phyloP scores from a whole-genome alignment of 64 coral and sea anemone genomes.

The Actinia equina region DNA sequence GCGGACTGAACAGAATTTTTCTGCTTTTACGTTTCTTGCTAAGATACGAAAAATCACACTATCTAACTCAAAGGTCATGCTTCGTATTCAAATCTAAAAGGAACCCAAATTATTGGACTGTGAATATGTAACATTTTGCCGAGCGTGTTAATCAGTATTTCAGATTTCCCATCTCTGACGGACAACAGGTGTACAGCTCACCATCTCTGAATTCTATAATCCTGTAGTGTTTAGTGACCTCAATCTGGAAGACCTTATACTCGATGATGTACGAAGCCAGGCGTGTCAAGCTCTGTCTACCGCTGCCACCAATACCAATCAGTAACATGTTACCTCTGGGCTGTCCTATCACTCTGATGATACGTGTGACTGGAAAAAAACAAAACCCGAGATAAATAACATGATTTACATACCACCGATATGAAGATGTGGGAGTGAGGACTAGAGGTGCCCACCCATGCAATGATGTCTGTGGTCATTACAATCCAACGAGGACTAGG shows the following conservation, averaged over 20 bases:
- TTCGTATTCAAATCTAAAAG: too few species aligned
- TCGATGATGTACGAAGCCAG: constrained; percentile 90
- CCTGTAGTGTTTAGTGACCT: constrained; percentile 98
- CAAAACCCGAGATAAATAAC: neutral
- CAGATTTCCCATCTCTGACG: too few species aligned
- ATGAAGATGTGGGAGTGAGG: neutral
- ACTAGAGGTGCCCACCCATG: too few species aligned
- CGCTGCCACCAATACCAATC: constrained; percentile 97
- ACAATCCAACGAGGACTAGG: too few species aligned
- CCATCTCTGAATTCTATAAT: constrained; percentile 93
- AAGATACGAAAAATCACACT: too few species aligned
- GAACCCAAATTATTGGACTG: too few species aligned
- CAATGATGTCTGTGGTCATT: too few species aligned
- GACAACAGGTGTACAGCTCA: constrained; percentile 14
- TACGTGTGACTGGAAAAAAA: constrained; percentile 69
- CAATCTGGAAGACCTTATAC: constrained; percentile 99
- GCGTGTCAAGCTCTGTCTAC: constrained; percentile 82
- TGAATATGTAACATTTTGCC: too few species aligned
- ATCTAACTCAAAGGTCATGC: too few species aligned
- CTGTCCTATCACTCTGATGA: constrained; percentile 92
- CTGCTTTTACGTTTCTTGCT: too few species aligned
- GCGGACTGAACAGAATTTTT: too few species aligned
- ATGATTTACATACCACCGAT: neutral
- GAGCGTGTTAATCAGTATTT: too few species aligned
- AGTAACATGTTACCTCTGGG: constrained; percentile 97